Evolutionary conservation across 2,797 vertebrate species (phyloP), one percentile per base, ranked within the genome.

Genomic region (Crocidura indochinensis): DNA sequence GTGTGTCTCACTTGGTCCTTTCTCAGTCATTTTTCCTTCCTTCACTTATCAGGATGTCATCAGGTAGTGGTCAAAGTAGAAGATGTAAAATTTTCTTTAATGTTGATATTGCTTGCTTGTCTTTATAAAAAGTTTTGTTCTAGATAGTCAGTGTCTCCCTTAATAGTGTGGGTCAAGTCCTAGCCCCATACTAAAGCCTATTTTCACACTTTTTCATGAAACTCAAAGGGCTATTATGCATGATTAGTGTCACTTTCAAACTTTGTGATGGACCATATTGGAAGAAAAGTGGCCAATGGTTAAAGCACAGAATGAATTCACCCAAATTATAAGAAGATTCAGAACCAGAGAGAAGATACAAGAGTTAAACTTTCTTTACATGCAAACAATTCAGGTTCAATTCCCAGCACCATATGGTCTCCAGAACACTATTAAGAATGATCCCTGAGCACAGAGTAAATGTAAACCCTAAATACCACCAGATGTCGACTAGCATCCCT

Each of bases 171-270:
- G 12, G 15, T 9, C 27, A 65, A 60, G n/a, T 20, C 51, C 56
- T 38, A 72, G 51, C n/a, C 38, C 1, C 15, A 19, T 3, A 29
- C 29, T 65, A 22, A 19, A 29, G 5, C 26, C 22, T 22, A 27
- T 29, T 5, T 60, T 47, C 65, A 19, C 26, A 2, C 2, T 0
- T 5, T 1, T 38, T 17, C n/a, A 17, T 5, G 10, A 17, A 7
- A 51, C 26, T n/a, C 38, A 64, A 27, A 11, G 26, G 3, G 0
- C 51, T 20, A 44, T 15, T 5, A 7, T 3, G 10, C 1, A 0
- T 27, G 20, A 2, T 10, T 31, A 10, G 27, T 14, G 26, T 82
- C 22, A 6, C 47, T 47, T 56, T 46, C 27, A 38, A 6, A 8
- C 31, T 91, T 17, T n/a, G 0, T 6, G 49, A 90, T 3, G 8